Evolutionary conservation across 2,888 invertebrate genomes (phyloP).

Genomic region (Epistrophe grossulariae): DNA sequence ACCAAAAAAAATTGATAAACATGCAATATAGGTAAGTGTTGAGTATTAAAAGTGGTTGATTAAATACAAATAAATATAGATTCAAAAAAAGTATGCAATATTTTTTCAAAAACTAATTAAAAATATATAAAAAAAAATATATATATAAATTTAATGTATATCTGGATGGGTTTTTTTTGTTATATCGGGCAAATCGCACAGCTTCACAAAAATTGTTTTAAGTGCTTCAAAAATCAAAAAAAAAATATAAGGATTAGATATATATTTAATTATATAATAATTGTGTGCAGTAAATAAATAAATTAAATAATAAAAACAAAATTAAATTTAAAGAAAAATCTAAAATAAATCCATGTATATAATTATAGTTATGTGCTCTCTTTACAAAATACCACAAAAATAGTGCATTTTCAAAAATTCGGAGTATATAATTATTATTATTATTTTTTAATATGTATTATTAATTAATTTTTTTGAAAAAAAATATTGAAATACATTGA

Average conservation of each 20-base stretch:
- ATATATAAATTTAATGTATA: constrained; percentile 13
- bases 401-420: constrained; percentile 72
- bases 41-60: constrained; percentile 24
- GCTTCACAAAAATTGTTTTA: constrained; percentile 53
- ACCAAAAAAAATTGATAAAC: constrained; percentile 46
- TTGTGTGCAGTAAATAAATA: constrained; percentile 57
- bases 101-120: constrained; percentile 33
- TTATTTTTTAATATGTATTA: constrained; percentile 5
- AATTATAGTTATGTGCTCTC: constrained; percentile 70
- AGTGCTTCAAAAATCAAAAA: constrained; percentile 72
- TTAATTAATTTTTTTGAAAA: constrained; percentile 11
- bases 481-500: constrained; percentile 57
- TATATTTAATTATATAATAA: constrained; percentile 31
- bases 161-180: constrained; percentile 22
- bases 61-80: constrained; percentile 39
- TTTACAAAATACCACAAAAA: constrained; percentile 76
- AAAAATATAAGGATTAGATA: constrained; percentile 41
- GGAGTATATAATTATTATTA: constrained; percentile 40
- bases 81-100: constrained; percentile 43
- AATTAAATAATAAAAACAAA: neutral
- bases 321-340: constrained; percentile 30
- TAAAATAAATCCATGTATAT: constrained; percentile 66
- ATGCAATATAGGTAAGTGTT: constrained; percentile 60
- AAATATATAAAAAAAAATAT: constrained; percentile 9
- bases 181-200: constrained; percentile 70